Conservation (phyloP, 2,113 vertebrate genomes). For the Odontophorus gujanensis region DNA sequence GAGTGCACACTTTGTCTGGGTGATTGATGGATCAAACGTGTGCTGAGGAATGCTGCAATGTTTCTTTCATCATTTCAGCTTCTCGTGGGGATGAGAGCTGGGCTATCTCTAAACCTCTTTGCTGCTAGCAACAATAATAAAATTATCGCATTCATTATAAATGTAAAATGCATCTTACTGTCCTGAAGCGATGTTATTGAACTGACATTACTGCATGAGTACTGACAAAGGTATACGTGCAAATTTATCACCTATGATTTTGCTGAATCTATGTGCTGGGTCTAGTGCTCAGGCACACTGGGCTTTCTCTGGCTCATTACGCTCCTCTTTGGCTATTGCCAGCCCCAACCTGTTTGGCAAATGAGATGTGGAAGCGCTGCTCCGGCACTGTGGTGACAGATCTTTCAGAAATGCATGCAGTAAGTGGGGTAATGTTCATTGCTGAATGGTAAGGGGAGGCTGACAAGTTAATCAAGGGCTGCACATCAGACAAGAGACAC, state of each 20-base stretch:
- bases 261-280: fast-evolving
- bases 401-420: neutral
- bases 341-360: neutral
- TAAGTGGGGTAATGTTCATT: conserved; percentile 14
- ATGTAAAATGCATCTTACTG: conserved; percentile 9
- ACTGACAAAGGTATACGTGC: fast-evolving
- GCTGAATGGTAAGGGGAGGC: neutral
- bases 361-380: neutral
- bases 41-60: neutral
- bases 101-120: neutral
- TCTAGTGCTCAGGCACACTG: neutral
- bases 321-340: neutral
- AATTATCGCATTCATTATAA: conserved; percentile 45
- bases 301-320: conserved; percentile 26
- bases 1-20: conserved; percentile 46
- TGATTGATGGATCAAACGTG: conserved; percentile 76
- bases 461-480: neutral
- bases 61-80: conserved; percentile 48
- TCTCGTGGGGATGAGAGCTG: neutral
- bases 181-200: conserved; percentile 44
- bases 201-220: neutral
- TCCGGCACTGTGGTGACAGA: neutral
- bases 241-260: neutral
- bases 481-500: neutral
- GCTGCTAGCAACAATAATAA: conserved; percentile 46